Evolutionary conservation across 2,797 vertebrate genomes (phyloP).

Genomic region (Hypotaenidia philippensis): DNA sequence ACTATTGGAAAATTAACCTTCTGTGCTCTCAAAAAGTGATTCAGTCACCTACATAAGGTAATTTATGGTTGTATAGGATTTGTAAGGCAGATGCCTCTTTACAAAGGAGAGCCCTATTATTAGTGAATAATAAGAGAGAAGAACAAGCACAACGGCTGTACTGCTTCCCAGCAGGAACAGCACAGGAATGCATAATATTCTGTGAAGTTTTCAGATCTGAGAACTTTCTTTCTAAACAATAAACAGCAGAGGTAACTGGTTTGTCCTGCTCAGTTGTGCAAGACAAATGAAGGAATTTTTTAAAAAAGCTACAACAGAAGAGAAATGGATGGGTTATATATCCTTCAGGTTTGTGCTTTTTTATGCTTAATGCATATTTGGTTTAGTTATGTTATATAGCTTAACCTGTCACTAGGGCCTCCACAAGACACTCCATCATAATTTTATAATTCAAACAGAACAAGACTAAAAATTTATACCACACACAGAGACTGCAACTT

Average conservation of each 20-base stretch:
- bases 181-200: neutral
- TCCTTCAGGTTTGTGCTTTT: neutral
- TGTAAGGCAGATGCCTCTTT: neutral
- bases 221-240: neutral
- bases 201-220: neutral
- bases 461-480: neutral
- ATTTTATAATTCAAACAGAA: neutral
- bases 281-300: neutral
- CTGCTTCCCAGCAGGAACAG: neutral
- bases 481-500: neutral
- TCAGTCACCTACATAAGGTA: neutral
- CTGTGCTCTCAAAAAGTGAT: slow-evolving; percentile 14
- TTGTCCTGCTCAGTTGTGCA: neutral
- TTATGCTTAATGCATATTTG: neutral
- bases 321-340: neutral
- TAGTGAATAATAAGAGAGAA: neutral
- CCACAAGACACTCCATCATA: neutral
- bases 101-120: neutral
- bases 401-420: neutral
- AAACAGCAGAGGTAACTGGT: neutral
- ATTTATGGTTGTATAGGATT: neutral
- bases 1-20: slow-evolving; percentile 38
- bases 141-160: neutral
- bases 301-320: neutral
- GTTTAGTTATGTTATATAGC: neutral